Evolutionary conservation across 2,113 vertebrate genomes (phyloP).

Genomic region (Benthochromis sp.): DNA sequence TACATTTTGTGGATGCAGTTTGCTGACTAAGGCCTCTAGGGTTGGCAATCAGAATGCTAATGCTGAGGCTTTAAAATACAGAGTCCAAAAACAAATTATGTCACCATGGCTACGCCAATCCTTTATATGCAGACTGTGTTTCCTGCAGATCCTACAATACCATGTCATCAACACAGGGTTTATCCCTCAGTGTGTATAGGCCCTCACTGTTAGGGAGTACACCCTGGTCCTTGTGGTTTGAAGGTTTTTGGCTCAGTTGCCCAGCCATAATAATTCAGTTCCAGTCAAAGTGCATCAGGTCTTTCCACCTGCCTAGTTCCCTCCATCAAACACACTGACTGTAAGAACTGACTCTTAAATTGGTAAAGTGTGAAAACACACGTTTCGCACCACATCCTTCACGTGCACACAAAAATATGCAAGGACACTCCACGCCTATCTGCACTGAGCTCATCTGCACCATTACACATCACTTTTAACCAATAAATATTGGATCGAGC

Average conservation of each 20-base stretch:
- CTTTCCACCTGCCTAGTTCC: background rate
- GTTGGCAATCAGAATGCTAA: background rate
- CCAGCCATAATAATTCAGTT: background rate
- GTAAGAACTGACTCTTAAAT: background rate
- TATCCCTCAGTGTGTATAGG: background rate
- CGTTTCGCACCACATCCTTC: background rate
- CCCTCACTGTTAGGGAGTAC: background rate
- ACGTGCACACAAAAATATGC: background rate
- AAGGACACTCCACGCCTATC: background rate
- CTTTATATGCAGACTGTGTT: background rate
- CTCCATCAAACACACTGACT: background rate
- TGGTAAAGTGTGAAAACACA: background rate
- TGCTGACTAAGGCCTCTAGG: background rate
- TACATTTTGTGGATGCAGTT: background rate
- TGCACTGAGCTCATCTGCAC: background rate
- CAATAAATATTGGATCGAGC: background rate
- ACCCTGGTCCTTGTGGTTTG: background rate
- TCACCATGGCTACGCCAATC: background rate
- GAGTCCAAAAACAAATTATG: background rate
- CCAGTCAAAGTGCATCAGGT: background rate
- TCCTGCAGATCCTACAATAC: background rate
- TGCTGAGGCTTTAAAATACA: background rate
- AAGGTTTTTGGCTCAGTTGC: background rate
- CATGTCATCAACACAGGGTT: background rate
- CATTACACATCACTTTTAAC: background rate